phyloP scores from a whole-genome alignment of 2,888 invertebrate genomes.

The Drosophila anceps region DNA sequence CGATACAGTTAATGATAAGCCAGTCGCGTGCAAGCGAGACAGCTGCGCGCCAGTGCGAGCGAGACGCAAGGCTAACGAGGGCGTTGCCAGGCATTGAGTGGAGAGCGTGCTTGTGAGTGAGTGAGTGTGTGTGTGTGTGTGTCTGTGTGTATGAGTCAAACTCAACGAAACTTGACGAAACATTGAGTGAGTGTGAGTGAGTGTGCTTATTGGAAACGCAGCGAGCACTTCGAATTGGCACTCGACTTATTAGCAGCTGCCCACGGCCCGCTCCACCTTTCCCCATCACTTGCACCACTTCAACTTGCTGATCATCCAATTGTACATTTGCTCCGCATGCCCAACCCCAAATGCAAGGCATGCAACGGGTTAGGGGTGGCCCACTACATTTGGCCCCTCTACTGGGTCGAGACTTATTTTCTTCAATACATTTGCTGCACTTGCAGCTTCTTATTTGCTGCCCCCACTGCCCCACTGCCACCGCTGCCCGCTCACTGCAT shows the following conservation, averaged over 20 bases:
- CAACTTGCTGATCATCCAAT: slow-evolving; percentile 83
- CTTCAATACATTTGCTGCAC: slow-evolving; percentile 48
- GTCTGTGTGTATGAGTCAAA: slow-evolving; percentile 23
- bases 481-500: not conserved
- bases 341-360: slow-evolving; percentile 52
- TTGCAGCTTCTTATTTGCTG: slow-evolving; percentile 3
- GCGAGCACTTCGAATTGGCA: slow-evolving; percentile 26
- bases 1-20: slow-evolving; percentile 81
- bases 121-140: slow-evolving; percentile 12
- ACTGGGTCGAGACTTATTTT: slow-evolving; percentile 65
- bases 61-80: slow-evolving; percentile 26
- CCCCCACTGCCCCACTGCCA: not conserved
- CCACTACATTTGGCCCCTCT: slow-evolving; percentile 80
- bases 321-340: slow-evolving; percentile 81
- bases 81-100: slow-evolving; percentile 58
- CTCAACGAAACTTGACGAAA: slow-evolving; percentile 60
- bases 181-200: slow-evolving; percentile 48
- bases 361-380: slow-evolving; percentile 62
- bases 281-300: not conserved
- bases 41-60: slow-evolving; percentile 23
- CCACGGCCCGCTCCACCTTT: not conserved
- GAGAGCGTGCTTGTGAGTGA: slow-evolving; percentile 8
- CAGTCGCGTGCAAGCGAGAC: slow-evolving; percentile 32
- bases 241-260: slow-evolving; percentile 51
- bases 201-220: slow-evolving; percentile 47